A percentile compares a stretch with the other conserved stretches of the same genome.
Evolutionary conservation across 2,888 invertebrate genomes (phyloP).

Genomic region (Chrysodeixis includens): DNA sequence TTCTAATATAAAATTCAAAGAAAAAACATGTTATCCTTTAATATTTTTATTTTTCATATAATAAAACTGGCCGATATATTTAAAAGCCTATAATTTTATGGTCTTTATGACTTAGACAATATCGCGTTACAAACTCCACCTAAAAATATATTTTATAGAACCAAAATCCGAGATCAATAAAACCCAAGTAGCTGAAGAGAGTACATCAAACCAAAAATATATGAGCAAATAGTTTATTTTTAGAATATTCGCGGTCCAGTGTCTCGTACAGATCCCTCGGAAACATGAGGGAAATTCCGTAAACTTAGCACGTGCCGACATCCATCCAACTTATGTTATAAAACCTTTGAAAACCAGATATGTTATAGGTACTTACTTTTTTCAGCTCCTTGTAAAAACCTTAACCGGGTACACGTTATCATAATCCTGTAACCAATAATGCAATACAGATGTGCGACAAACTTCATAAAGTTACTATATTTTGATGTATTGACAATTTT

Average conservation of each 20-base stretch:
- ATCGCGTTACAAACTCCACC: too few relatives aligned
- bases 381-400: neutral
- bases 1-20: too few relatives aligned
- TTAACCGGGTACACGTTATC: neutral
- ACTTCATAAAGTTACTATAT: too few relatives aligned
- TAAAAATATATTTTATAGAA: too few relatives aligned
- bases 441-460: neutral
- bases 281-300: slow-evolving; percentile 6
- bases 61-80: too few relatives aligned
- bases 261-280: neutral
- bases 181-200: neutral
- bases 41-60: too few relatives aligned
- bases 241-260: neutral
- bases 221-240: neutral
- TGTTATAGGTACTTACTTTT: neutral
- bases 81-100: too few relatives aligned
- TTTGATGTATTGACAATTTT: too few relatives aligned
- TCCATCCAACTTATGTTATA: neutral
- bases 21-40: too few relatives aligned
- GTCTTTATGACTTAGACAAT: too few relatives aligned
- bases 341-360: neutral
- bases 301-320: neutral
- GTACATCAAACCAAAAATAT: neutral
- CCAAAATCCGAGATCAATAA: neutral
- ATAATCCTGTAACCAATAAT: neutral